Percentiles rank a stretch among this genome's conserved stretches.
phyloP scores from a whole-genome alignment of 1,140 invertebrate species.

The Eriocheir sinensis region DNA sequence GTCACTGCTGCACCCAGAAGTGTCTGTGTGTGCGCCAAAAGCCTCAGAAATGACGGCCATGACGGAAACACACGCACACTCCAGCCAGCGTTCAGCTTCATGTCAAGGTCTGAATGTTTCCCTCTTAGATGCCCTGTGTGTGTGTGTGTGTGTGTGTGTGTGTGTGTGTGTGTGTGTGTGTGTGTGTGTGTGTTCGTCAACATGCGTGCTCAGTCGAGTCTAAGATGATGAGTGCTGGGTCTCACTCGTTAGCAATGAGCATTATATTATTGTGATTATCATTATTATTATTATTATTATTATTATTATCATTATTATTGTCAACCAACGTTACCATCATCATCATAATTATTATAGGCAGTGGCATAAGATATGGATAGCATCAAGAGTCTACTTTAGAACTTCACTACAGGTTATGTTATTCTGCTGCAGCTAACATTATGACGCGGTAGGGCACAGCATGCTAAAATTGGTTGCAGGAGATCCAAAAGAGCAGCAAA shows the following conservation, averaged over 20 bases:
- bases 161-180: too few relatives aligned
- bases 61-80: neutral
- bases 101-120: too few relatives aligned
- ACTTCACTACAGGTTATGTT: too few relatives aligned
- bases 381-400: neutral
- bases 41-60: too few relatives aligned
- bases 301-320: neutral
- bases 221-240: too few relatives aligned
- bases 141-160: too few relatives aligned
- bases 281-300: neutral
- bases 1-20: constrained; percentile 91
- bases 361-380: neutral
- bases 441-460: neutral
- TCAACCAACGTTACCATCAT: neutral
- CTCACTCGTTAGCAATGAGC: too few relatives aligned
- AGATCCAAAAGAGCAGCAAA: neutral
- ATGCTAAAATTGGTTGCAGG: neutral
- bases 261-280: neutral
- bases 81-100: neutral
- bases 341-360: neutral
- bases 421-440: neutral
- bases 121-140: too few relatives aligned
- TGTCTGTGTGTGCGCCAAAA: constrained; percentile 82
- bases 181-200: too few relatives aligned
- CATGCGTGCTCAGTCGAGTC: too few relatives aligned